These are phyloP conservation scores for Brotula barbata DNA, from an alignment of 2,797 vertebrate species.

Conservation along the genomic window DNA sequence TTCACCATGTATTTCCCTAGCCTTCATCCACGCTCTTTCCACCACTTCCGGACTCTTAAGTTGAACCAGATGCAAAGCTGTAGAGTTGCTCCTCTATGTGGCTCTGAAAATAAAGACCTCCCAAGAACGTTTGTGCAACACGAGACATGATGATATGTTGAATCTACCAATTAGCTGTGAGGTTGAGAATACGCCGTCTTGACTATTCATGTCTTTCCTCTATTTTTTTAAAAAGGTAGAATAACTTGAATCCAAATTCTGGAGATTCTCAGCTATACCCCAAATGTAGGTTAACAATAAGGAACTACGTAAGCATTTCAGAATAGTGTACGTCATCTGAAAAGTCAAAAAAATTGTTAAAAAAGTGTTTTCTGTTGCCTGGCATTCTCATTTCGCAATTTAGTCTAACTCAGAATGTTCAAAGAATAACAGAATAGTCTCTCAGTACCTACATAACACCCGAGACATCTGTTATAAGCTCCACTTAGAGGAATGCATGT, in stretches of 20 bases:
- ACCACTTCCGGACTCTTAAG: slow-evolving; percentile 55
- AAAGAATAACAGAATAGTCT: not conserved
- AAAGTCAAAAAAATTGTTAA: not conserved
- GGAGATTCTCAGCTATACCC: no score
- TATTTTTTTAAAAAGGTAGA: no score
- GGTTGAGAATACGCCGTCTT: no score
- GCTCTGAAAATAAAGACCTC: slow-evolving; percentile 39
- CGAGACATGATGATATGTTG: slow-evolving; percentile 11
- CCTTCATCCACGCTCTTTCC: slow-evolving; percentile 42
- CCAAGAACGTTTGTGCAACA: slow-evolving; percentile 40
- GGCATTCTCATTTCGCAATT: slow-evolving; percentile 12
- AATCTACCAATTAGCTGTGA: slow-evolving; percentile 2
- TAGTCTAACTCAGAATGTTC: slow-evolving; percentile 19
- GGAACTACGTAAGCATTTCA: no score
- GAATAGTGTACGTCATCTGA: no score
- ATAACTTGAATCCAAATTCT: no score
- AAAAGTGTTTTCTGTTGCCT: not conserved
- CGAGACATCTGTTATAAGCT: slow-evolving; percentile 1
- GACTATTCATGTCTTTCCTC: no score
- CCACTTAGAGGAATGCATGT: slow-evolving; percentile 34
- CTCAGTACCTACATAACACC: not conserved
- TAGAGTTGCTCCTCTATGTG: slow-evolving; percentile 43
- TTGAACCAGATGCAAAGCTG: slow-evolving; percentile 63
- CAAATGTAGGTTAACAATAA: no score
- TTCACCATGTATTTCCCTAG: slow-evolving; percentile 50